Evolutionary conservation across 2,797 vertebrate species (phyloP), one percentile per base, ranked within the genome.

Genomic region (Amphiprion clarkii): DNA sequence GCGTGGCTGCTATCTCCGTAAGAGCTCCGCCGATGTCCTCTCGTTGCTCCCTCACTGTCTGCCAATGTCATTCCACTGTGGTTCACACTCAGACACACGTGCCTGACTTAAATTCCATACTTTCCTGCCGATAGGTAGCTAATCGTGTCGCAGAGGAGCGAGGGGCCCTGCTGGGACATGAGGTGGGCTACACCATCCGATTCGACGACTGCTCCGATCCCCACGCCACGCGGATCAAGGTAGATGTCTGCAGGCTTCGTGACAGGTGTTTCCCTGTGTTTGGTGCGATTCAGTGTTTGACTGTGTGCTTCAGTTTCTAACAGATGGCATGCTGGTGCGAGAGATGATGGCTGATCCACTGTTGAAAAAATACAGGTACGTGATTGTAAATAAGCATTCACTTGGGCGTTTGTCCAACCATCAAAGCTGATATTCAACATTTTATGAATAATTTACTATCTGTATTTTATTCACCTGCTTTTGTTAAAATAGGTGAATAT

Each of bases 331-430:
- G 97, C 92, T 99, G 87, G 97, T 99, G 65, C 95, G 98, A 74
- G 98, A 99, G 91, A 99, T 99, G 98, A 99, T 99, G 98, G 93
- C 97, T 12, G 98, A 99, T 89, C 98, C 98, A 14, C 94, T 99
- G 62, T 88, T 99, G 90, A 98, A 98, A 85, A 97, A 96, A 91
- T 99, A 99, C 88, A 99, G 98, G 98, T 98, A 92, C 80, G 25
- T 40, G 21, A 61, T 19, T 74, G 29, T 21, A 55, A 48, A 44
- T 14, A 44, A 16, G 42, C 42, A 17, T 39, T 11, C 36, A 39
- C 0, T 39, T 39, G 8, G 36, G 36, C 10, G 2, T 3, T 39
- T 39, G 36, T 39, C 36, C 36, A 39, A 39, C 11, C 36, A 39
- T 39, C 36, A 39, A 7, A 36, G 36, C 36, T 36, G 36, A 36